phyloP scores from a whole-genome alignment of 1,140 invertebrate species.

The Rhagoletis pomonella region DNA sequence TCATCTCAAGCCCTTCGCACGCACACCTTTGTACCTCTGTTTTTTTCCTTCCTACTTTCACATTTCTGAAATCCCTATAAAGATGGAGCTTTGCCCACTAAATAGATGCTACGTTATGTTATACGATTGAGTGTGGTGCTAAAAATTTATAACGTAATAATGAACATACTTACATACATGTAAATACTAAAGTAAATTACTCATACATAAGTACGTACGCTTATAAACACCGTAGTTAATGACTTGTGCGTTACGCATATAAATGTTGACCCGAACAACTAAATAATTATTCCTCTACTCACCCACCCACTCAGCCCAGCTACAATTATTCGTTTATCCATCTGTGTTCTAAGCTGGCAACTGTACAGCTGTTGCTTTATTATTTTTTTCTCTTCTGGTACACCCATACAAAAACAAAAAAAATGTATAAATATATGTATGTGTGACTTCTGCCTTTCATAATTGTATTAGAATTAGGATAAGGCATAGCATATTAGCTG shows the following conservation, averaged over 20 bases:
- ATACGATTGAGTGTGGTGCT: too few species aligned
- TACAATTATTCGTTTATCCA: neutral
- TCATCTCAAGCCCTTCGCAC: too few species aligned
- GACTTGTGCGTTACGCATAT: constrained; percentile 71
- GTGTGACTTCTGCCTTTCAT: neutral
- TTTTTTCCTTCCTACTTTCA: too few species aligned
- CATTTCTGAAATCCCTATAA: too few species aligned
- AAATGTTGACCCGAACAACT: neutral
- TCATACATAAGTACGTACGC: neutral
- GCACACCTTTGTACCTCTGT: too few species aligned
- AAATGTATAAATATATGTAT: neutral
- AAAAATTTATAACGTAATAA: too few species aligned
- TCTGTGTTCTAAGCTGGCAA: neutral
- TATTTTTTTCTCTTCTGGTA: neutral
- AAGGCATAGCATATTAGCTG: neutral
- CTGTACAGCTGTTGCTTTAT: neutral
- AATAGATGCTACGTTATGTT: too few species aligned
- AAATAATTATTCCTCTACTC: constrained; percentile 61
- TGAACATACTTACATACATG: too few species aligned
- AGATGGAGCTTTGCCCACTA: too few species aligned
- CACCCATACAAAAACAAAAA: neutral
- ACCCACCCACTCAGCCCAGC: constrained; percentile 37
- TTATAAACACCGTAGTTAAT: constrained; percentile 60
- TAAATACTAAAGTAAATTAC: too few species aligned
- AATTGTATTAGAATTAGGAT: neutral